Evolutionary conservation across 2,888 invertebrate genomes (phyloP), one percentile per base, ranked within the genome.

Genomic region (Congeria kusceri): DNA sequence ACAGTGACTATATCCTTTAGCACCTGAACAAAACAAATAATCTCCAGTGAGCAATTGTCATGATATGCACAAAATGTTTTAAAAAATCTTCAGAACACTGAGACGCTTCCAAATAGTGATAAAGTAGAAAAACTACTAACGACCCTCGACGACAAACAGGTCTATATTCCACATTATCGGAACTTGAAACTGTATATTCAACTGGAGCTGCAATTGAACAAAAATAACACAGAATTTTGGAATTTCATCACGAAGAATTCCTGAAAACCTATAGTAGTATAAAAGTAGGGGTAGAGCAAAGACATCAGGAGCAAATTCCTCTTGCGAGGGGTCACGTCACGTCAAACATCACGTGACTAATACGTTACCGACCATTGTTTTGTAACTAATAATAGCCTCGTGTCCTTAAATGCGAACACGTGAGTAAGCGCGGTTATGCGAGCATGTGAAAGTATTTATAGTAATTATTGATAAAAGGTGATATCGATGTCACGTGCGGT

Each of bases 141-240:
- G 11, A 88, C 83, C 27, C 74, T 88, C n/a, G 32, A 80, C 47
- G 72, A 81, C 39, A 77, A 88, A 57, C 53, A 77, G 23, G 62
- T 86, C 11, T 92, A 93, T 76, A 78, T 92, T 0, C 83, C 92
- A 9, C 91, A 92, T 77, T 92, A 93, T 79, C 47, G 83, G 11
- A 91, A 88, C 65, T 85, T 93, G 25, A 86, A 91, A 79, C 88
- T 89, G 80, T 88, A 90, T 49, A 13, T 90, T 0, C 32, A 71
- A 15, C 66, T 89, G 18, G 90, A 90, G 4, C 25, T 91, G 75
- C 69, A 77, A 63, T 11, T 91, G 11, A 79, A 66, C n/a, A n/a
- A 27, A 89, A 86, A 65, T 87, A 90, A 15, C 88, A 90, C 88
- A 69, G 89, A 66, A 84, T 90, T 18, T 62, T 93, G 23, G 69